Percentiles rank a stretch among this genome's conserved stretches.
These are phyloP conservation scores for Hololepta plana DNA, from an alignment of 2,888 invertebrate genomes.

Conservation along the genomic window DNA sequence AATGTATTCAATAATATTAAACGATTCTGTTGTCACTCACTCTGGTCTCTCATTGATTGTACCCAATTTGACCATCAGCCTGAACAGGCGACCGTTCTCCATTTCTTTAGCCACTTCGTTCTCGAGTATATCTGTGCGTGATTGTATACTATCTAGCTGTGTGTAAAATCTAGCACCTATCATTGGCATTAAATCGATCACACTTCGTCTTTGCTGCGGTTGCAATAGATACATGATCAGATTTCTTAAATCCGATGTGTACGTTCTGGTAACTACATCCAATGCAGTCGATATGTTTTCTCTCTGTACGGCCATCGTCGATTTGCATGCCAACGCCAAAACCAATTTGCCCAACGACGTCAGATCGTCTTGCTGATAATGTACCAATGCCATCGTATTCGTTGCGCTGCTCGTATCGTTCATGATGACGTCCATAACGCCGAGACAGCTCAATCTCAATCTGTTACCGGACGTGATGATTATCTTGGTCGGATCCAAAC, in stretches of 20 bases:
- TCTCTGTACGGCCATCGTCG: slow-evolving; percentile 66
- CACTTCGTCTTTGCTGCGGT: slow-evolving; percentile 48
- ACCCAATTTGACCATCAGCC: slow-evolving; percentile 78
- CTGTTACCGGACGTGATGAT: slow-evolving; percentile 34
- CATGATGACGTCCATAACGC: slow-evolving; percentile 64
- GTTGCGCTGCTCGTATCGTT: slow-evolving; percentile 46
- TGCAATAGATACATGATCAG: slow-evolving; percentile 79
- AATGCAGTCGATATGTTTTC: slow-evolving; percentile 79
- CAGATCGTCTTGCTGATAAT: slow-evolving; percentile 80
- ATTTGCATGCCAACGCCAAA: slow-evolving; percentile 84
- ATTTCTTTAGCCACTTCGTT: slow-evolving; percentile 83
- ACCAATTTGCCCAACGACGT: slow-evolving; percentile 80
- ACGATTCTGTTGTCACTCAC: slow-evolving; percentile 29
- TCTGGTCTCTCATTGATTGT: slow-evolving; percentile 93
- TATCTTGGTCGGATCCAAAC: slow-evolving; percentile 85
- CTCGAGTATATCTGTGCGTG: slow-evolving; percentile 76
- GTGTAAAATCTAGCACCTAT: slow-evolving; percentile 94
- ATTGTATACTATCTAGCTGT: slow-evolving; percentile 79
- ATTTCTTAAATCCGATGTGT: slow-evolving; percentile 88
- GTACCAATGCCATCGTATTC: slow-evolving; percentile 45
- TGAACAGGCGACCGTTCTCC: slow-evolving; percentile 85
- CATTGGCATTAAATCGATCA: slow-evolving; percentile 98
- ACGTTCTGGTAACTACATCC: slow-evolving; percentile 75
- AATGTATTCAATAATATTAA: background rate
- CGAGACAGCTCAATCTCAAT: slow-evolving; percentile 63